Conservation (phyloP, 2,888 invertebrate species). For the Aphelenchoides bicaudatus region DNA sequence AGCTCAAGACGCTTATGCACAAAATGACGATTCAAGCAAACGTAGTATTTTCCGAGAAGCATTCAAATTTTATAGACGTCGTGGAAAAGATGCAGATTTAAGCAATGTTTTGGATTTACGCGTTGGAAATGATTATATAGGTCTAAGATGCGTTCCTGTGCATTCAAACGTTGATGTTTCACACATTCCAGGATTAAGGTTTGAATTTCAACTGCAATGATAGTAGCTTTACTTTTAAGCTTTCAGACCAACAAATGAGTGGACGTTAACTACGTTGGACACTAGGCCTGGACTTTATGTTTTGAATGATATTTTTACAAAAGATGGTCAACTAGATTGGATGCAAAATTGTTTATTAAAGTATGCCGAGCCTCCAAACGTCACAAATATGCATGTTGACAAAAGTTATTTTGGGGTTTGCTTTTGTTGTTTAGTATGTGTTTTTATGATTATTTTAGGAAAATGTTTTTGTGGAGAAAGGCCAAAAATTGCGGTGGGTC, state of each 20-base stretch:
- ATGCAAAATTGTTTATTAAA: constrained; percentile 60
- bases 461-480: constrained; percentile 20
- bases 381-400: constrained; percentile 62
- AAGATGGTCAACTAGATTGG: constrained; percentile 61
- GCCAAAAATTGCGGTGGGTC: constrained; percentile 77
- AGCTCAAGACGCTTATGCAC: not conserved
- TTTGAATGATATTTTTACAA: constrained; percentile 49
- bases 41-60: constrained; percentile 68
- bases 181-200: constrained; percentile 17
- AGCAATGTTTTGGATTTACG: constrained; percentile 68
- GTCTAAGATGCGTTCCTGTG: constrained; percentile 23
- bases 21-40: not conserved
- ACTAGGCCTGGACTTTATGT: constrained; percentile 45
- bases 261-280: constrained; percentile 40
- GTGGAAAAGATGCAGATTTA: constrained; percentile 69
- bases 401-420: constrained; percentile 29
- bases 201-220: not conserved
- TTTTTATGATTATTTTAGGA: not conserved
- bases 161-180: not conserved
- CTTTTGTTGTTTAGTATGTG: not conserved
- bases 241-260: constrained; percentile 31
- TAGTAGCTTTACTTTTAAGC: not conserved
- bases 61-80: constrained; percentile 78
- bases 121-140: constrained; percentile 21
- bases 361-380: constrained; percentile 61